A percentile compares a stretch with the other conserved stretches of the same genome.
These are phyloP conservation scores for Hyperoplus immaculatus DNA, from an alignment of 2,797 vertebrate species.

Conservation along the genomic window DNA sequence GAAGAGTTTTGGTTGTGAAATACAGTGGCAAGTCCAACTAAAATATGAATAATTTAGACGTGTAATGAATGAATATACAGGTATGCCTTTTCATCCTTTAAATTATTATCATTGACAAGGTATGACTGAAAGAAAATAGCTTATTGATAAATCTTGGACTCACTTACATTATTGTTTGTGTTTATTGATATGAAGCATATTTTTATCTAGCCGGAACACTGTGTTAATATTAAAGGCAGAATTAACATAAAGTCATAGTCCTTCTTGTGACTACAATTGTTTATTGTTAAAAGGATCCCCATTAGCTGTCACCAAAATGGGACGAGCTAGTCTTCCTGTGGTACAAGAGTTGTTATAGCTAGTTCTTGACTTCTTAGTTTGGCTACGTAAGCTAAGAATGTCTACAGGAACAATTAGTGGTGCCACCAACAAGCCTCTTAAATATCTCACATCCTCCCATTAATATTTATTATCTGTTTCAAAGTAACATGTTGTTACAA, in stretches of 20 bases:
- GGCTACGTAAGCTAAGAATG: not conserved
- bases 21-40: not conserved
- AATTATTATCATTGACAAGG: not conserved
- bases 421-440: not conserved
- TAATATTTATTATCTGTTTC: not conserved
- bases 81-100: slow-evolving; percentile 3
- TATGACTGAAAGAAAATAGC: slow-evolving; percentile 1
- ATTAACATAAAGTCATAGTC: not conserved
- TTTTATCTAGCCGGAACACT: not conserved
- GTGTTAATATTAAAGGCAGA: slow-evolving; percentile 4
- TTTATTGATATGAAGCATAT: not conserved
- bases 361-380: not conserved
- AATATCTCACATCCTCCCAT: not conserved
- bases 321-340: too few species aligned
- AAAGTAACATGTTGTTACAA: too few species aligned
- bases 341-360: not conserved
- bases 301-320: too few species aligned
- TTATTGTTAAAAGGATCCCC: too few species aligned
- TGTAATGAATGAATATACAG: not conserved
- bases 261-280: too few species aligned
- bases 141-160: not conserved
- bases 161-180: not conserved
- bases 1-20: not conserved
- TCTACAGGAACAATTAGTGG: not conserved
- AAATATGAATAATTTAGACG: not conserved